Evolutionary conservation across 1,140 invertebrate genomes (phyloP).

Genomic region (Pachypeltis micranthus): DNA sequence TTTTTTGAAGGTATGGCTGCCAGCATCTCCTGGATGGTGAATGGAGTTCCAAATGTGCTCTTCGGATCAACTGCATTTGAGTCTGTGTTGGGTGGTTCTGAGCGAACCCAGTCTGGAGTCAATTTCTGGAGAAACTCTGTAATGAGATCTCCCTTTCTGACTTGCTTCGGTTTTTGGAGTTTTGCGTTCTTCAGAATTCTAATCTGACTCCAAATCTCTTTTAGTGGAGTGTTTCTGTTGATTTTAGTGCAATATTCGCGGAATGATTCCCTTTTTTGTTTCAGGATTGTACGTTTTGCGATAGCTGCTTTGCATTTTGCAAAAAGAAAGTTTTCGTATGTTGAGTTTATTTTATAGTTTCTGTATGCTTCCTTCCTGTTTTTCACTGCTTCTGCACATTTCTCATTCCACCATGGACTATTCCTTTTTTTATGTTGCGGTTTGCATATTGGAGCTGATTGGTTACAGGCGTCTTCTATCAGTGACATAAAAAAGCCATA

Average conservation of each 20-base stretch:
- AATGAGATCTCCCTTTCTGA: background rate
- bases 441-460: background rate
- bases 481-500: background rate
- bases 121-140: background rate
- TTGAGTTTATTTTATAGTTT: background rate
- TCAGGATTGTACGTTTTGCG: background rate
- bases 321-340: background rate
- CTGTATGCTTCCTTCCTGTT: background rate
- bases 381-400: no score
- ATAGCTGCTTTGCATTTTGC: background rate
- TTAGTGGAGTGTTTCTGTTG: background rate
- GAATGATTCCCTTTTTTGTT: background rate
- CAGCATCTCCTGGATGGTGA: no score
- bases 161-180: background rate
- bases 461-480: background rate
- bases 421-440: background rate
- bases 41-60: no score
- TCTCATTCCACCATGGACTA: background rate
- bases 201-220: background rate
- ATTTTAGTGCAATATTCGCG: background rate
- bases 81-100: no score
- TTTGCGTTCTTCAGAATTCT: no score
- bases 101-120: no score
- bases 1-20: no score
- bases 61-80: no score